phyloP scores from a whole-genome alignment of 2,797 vertebrate genomes.

The Chrosomus eos region DNA sequence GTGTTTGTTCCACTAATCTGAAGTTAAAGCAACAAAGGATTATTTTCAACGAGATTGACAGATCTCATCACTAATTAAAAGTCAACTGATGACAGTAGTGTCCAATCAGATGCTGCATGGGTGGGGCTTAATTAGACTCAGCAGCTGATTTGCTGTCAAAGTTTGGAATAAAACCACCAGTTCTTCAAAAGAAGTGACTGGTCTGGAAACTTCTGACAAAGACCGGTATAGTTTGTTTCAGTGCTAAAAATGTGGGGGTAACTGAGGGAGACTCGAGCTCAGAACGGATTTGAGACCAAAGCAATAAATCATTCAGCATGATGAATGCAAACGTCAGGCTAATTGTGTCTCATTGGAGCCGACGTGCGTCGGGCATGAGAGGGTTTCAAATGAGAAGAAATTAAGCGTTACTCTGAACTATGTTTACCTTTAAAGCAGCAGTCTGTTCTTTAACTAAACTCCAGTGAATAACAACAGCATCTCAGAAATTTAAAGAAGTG shows the following conservation, averaged over 20 bases:
- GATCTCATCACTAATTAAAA: slow-evolving; percentile 9
- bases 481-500: not conserved
- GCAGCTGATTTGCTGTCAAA: not conserved
- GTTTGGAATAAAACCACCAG: not conserved
- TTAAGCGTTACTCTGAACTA: slow-evolving; percentile 19
- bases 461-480: not conserved
- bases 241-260: not conserved
- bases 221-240: not conserved
- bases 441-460: slow-evolving; percentile 48
- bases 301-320: slow-evolving; percentile 47
- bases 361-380: slow-evolving; percentile 19
- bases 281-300: slow-evolving; percentile 26
- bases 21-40: slow-evolving; percentile 7
- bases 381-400: slow-evolving; percentile 41
- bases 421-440: slow-evolving; percentile 36
- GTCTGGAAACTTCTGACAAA: not conserved
- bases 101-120: not conserved
- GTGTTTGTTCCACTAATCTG: slow-evolving; percentile 21
- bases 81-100: not conserved
- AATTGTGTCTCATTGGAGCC: slow-evolving; percentile 40
- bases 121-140: slow-evolving; percentile 24
- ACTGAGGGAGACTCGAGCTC: not conserved
- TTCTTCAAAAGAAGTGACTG: not conserved
- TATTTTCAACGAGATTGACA: slow-evolving; percentile 22
- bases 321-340: slow-evolving; percentile 40